Base-by-base conservation (phyloP, 2,797 vertebrate genomes). In the Melopsittacus undulatus region DNA sequence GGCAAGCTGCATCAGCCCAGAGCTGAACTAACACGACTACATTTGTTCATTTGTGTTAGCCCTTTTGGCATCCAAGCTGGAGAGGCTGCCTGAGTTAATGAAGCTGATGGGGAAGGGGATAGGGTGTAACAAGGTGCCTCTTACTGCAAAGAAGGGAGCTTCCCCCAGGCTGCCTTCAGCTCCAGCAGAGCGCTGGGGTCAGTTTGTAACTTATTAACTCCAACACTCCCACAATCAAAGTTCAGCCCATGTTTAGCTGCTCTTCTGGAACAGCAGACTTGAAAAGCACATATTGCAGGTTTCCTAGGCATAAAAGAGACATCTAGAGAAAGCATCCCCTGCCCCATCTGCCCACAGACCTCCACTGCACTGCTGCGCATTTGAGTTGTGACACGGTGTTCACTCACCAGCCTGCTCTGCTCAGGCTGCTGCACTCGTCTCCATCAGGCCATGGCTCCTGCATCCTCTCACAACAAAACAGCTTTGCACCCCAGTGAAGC, bases 141-240 rank as follows among this genome's bases (percentile, higher is more conserved):
- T 49, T 14, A 9, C 32, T 56, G 54, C 62, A 81, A 86, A 90
- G 38, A 54, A 38, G 34, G 32, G 59, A 87, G 29, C 27, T 91
- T 78, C 40, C 29, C 32, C 40, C 42, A 18, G 42, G 34, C 88
- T 48, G 40, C 51, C 59, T 46, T 30, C 16, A 6, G 62, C 69
- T 91, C 73, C 79, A 4, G 6, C n/a, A 20, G 62, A 38, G 63
- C 40, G 1, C 73, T 59, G 2, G 1, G 34, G 27, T 43, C 40
- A 17, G 64, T 76, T 89, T 74, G 81, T 95, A 80, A 95, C 73
- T 95, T 79, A 93, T 91, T 92, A 95, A 96, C 9, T 0, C 26
- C 49, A 52, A 18, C 56, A 11, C 36, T 90, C 20, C 0, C n/a
- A 5, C 0, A 23, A 92, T 83, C 95, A 70, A 95, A 96, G 92